Percentiles rank a stretch among this genome's conserved stretches.
These are phyloP conservation scores for Iphiclides podalirius DNA, from an alignment of 2,888 invertebrate species.

Conservation along the genomic window DNA sequence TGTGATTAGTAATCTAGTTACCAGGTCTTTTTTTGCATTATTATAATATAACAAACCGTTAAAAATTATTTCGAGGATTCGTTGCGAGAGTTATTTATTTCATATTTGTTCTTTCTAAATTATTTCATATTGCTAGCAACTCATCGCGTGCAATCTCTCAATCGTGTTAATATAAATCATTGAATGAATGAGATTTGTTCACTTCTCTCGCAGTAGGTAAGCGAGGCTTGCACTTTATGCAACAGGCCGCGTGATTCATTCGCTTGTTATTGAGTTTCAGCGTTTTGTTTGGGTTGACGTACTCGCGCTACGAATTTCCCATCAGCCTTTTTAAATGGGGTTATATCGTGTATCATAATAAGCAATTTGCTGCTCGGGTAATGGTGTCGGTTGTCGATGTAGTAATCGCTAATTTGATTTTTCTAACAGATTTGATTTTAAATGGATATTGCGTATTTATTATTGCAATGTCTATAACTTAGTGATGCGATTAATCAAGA, in stretches of 20 bases:
- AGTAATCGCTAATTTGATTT: too few species aligned
- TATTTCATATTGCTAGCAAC: too few species aligned
- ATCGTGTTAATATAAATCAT: neutral
- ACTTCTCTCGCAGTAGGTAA: neutral
- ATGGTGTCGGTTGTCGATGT: neutral
- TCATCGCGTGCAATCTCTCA: neutral
- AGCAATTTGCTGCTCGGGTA: constrained; percentile 3
- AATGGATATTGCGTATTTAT: too few species aligned
- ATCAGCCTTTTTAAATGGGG: constrained; percentile 15
- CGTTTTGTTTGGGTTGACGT: constrained; percentile 33
- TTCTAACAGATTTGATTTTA: too few species aligned
- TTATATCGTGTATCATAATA: constrained; percentile 7
- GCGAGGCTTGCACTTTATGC: constrained; percentile 29
- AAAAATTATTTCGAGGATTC: too few species aligned
- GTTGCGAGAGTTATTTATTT: too few species aligned
- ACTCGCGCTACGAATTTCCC: constrained; percentile 23
- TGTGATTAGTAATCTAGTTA: too few species aligned
- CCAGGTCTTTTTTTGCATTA: too few species aligned
- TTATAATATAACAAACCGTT: too few species aligned
- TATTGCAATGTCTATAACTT: too few species aligned
- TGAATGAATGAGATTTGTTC: neutral
- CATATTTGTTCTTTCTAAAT: too few species aligned
- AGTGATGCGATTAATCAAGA: too few species aligned
- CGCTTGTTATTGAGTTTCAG: constrained; percentile 36
- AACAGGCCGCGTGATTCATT: constrained; percentile 48